Conservation (phyloP, 1,140 invertebrate species). For the Carposina sasakii region DNA sequence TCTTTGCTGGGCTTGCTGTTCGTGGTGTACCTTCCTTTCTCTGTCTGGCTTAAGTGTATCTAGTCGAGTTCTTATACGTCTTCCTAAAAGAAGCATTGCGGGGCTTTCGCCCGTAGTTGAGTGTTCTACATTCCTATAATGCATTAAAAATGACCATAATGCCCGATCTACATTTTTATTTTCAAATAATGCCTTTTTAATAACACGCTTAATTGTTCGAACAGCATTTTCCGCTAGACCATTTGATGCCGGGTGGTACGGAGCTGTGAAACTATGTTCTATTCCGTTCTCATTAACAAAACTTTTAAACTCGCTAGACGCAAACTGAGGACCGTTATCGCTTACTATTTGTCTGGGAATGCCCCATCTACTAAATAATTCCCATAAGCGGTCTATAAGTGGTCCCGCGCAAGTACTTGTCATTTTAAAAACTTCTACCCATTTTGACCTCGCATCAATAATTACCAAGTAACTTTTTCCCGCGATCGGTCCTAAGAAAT, state of each 20-base stretch:
- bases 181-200: neutral
- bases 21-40: neutral
- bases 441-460: neutral
- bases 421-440: neutral
- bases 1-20: no score
- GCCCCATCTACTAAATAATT: neutral
- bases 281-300: neutral
- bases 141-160: neutral
- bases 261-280: neutral
- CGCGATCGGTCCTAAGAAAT: neutral
- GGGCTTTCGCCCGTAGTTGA: neutral
- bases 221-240: slow-evolving; percentile 1
- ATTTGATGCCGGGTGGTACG: neutral
- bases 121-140: neutral
- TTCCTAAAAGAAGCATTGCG: neutral
- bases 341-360: neutral
- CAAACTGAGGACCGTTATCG: neutral
- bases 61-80: neutral
- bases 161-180: neutral
- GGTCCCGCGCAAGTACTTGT: neutral
- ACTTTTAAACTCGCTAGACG: neutral
- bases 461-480: neutral
- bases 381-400: neutral
- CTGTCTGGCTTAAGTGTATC: neutral
- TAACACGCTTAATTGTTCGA: neutral